A percentile compares a stretch with the other conserved stretches of the same genome.
These are phyloP conservation scores for Oscheius onirici DNA, from an alignment of 2,888 invertebrate species.

Conservation along the genomic window DNA sequence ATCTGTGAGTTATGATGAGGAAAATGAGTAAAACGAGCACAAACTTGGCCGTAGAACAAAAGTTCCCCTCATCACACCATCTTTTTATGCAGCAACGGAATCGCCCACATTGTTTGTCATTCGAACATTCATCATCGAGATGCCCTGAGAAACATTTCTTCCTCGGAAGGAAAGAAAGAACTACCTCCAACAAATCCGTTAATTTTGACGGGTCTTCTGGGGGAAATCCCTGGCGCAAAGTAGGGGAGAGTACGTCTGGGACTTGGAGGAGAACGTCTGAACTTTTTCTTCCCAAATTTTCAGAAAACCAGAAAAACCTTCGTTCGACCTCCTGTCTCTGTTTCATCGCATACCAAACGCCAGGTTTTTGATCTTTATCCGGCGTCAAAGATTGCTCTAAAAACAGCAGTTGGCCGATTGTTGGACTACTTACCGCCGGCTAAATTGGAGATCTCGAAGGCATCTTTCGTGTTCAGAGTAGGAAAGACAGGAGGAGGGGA, in stretches of 20 bases:
- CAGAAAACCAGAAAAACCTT: not conserved
- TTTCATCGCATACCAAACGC: constrained; percentile 29
- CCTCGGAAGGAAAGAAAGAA: not conserved
- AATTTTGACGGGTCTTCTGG: constrained; percentile 44
- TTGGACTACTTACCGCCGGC: not conserved
- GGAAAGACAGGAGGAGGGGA: not conserved
- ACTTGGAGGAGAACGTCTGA: not conserved
- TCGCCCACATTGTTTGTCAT: constrained; percentile 20
- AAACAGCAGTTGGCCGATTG: not conserved
- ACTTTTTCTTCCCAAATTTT: not conserved
- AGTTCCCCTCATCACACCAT: constrained; percentile 19
- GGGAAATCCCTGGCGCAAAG: not conserved
- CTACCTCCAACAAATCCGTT: constrained; percentile 54
- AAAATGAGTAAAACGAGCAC: too few species aligned
- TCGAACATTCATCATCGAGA: constrained; percentile 20
- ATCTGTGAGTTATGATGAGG: constrained; percentile 14
- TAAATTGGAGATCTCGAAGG: not conserved
- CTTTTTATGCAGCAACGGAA: constrained; percentile 23
- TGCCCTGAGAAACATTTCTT: not conserved
- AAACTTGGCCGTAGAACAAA: constrained; percentile 12
- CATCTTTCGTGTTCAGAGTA: not conserved
- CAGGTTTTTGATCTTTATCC: constrained; percentile 12
- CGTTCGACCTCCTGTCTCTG: not conserved
- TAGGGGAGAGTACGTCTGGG: not conserved
- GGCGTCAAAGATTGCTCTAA: not conserved